Percentiles rank a stretch among this genome's conserved stretches.
phyloP scores from a whole-genome alignment of 2,888 invertebrate genomes.

The Acanthosepion esculentum region DNA sequence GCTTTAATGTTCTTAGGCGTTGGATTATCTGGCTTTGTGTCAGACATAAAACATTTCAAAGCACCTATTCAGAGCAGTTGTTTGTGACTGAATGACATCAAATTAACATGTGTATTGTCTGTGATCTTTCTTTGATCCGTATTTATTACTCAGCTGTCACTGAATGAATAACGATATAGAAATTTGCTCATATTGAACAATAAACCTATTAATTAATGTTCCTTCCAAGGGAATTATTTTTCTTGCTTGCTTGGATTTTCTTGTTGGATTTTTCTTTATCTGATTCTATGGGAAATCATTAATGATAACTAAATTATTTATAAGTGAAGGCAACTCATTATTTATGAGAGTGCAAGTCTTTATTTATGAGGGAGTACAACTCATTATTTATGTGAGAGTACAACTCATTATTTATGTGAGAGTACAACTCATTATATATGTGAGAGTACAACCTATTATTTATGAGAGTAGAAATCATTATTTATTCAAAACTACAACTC shows the following conservation, averaged over 20 bases:
- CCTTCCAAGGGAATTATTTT: background rate
- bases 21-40: background rate
- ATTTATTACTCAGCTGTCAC: background rate
- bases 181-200: background rate
- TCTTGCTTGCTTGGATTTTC: background rate
- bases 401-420: too few species aligned
- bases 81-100: background rate
- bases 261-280: background rate
- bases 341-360: too few species aligned
- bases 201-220: background rate
- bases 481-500: too few species aligned
- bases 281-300: background rate
- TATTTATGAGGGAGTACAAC: too few species aligned
- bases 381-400: too few species aligned
- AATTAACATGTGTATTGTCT: slow-evolving; percentile 8
- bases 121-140: background rate
- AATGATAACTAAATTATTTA: too few species aligned
- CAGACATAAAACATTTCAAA: background rate
- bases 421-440: too few species aligned
- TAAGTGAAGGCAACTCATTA: too few species aligned
- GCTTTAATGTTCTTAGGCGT: background rate
- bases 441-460: too few species aligned
- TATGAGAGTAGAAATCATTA: too few species aligned
- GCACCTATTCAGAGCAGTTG: background rate
- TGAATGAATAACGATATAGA: background rate